Evolutionary conservation across 1,140 invertebrate species (phyloP).

Genomic region (Platyscapa corneri): DNA sequence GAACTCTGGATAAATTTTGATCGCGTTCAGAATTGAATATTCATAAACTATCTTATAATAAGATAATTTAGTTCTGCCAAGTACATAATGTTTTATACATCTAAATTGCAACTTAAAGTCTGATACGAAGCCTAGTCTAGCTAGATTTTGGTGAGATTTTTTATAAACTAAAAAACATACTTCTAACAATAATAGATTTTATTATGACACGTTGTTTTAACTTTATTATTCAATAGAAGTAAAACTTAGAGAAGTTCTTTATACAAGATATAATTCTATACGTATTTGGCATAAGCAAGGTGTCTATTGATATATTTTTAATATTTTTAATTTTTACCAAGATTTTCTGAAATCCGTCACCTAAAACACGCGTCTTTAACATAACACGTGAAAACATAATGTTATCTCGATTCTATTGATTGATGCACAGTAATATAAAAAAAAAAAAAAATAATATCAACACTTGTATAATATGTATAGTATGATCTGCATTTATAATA

Average conservation of each 20-base stretch:
- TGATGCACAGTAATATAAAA: too few species aligned
- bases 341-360: background rate
- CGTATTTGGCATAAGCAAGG: background rate
- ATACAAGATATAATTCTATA: background rate
- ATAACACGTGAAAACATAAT: too few species aligned
- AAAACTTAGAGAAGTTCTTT: background rate
- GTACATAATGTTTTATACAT: too few species aligned
- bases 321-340: background rate
- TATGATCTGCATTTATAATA: too few species aligned
- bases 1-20: background rate
- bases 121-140: background rate
- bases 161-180: background rate
- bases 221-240: background rate
- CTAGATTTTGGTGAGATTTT: background rate
- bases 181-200: background rate
- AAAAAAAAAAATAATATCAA: too few species aligned
- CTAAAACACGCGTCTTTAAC: too few species aligned
- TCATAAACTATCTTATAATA: background rate
- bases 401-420: too few species aligned
- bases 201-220: background rate
- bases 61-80: too few species aligned
- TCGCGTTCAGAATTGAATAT: too few species aligned
- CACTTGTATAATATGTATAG: too few species aligned
- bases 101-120: background rate
- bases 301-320: background rate